Evolutionary conservation across 2,888 invertebrate species (phyloP).

Genomic region (Caenorhabditis drosophilae): DNA sequence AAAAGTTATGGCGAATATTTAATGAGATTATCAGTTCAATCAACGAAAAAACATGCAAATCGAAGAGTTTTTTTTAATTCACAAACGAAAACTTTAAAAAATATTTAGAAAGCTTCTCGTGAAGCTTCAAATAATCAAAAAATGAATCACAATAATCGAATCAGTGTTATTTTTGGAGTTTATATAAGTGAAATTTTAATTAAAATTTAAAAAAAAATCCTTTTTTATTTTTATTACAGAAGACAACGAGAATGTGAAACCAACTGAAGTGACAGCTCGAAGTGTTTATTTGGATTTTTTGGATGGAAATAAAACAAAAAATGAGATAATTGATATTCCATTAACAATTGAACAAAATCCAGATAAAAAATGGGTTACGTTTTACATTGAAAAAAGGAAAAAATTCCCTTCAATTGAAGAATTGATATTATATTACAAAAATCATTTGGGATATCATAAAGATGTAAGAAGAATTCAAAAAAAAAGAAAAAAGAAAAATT

Average conservation of each 20-base stretch:
- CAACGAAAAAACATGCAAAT: no score
- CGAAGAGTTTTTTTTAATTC: neutral
- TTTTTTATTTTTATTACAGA: no score
- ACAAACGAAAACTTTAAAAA: no score
- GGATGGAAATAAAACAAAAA: constrained; percentile 15
- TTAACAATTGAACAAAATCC: constrained; percentile 17
- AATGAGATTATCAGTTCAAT: constrained; percentile 13
- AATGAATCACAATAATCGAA: no score
- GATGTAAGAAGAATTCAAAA: constrained; percentile 2
- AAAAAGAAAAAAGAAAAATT: neutral
- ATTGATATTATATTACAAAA: constrained; percentile 15
- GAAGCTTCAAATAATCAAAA: no score
- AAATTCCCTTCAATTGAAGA: constrained; percentile 22
- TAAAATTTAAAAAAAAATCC: no score
- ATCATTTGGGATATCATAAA: constrained; percentile 9
- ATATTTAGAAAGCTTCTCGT: no score
- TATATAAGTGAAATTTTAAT: no score
- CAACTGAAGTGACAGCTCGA: no score
- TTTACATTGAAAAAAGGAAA: constrained; percentile 18
- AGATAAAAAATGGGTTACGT: constrained; percentile 17
- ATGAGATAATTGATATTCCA: constrained; percentile 25
- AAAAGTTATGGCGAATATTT: constrained; percentile 21
- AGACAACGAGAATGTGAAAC: no score
- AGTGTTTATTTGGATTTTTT: constrained; percentile 15
- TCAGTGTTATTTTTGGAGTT: constrained; percentile 11